Evolutionary conservation across 2,113 vertebrate genomes (phyloP).

Genomic region (Chunga burmeisteri): DNA sequence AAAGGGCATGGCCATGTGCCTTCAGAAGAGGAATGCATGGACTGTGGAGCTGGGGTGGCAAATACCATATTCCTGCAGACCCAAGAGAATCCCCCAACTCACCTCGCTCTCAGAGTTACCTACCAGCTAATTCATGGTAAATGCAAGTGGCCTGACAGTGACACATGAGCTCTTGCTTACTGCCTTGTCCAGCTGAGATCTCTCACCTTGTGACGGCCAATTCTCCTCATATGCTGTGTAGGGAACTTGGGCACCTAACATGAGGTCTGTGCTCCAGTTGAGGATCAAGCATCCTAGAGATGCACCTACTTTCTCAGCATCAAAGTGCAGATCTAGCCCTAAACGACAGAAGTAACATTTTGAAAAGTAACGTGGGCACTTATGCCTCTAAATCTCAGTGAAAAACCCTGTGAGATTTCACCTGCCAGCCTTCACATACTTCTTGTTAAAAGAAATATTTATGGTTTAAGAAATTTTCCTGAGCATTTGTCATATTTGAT

Average conservation of each 20-base stretch:
- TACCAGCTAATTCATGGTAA: neutral
- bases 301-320: neutral
- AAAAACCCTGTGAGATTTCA: neutral
- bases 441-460: neutral
- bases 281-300: neutral
- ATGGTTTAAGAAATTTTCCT: neutral
- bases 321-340: neutral
- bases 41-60: neutral
- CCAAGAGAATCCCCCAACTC: neutral
- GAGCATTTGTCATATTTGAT: neutral
- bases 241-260: neutral
- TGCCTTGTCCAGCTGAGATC: neutral
- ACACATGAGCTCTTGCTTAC: neutral
- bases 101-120: neutral
- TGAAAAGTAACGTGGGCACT: neutral
- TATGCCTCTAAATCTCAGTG: neutral
- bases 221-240: rapidly evolving
- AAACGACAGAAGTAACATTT: neutral
- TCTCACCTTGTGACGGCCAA: neutral
- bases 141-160: neutral
- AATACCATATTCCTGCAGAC: neutral
- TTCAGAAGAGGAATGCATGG: neutral
- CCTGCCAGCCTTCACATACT: neutral
- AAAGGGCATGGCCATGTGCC: neutral
- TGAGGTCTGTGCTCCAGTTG: neutral